A percentile compares a stretch with the other conserved stretches of the same genome.
These are phyloP conservation scores for Cryptoblepharus egeriae DNA, from an alignment of 2,797 vertebrate genomes.

Conservation along the genomic window DNA sequence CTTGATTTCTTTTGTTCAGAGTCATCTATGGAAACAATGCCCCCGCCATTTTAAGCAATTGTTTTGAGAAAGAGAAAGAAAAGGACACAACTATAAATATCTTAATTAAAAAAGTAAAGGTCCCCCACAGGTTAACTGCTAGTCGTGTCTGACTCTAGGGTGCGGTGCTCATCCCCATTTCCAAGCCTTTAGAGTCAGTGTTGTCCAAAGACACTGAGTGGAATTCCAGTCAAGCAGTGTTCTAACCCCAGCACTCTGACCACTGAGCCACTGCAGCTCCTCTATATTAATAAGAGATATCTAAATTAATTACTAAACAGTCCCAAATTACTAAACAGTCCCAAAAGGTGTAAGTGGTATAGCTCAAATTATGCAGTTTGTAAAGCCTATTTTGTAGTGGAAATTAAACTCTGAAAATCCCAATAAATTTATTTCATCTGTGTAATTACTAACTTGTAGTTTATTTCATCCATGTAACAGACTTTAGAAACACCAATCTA, in stretches of 20 bases:
- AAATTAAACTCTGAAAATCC: background rate
- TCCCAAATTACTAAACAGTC: background rate
- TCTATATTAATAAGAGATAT: no score
- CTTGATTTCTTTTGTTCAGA: conserved; percentile 56
- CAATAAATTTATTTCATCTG: background rate
- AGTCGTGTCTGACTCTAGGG: no score
- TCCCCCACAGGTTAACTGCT: no score
- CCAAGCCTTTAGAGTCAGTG: no score
- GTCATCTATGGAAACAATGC: conserved; percentile 69
- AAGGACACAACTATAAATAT: conserved; percentile 1
- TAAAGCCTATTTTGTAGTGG: background rate
- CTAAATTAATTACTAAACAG: no score
- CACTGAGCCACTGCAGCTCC: no score
- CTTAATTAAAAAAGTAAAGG: background rate
- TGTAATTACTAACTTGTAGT: background rate
- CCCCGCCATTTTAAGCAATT: background rate
- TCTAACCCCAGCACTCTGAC: no score
- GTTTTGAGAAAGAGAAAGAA: background rate
- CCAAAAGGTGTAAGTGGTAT: background rate
- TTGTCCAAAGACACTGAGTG: no score
- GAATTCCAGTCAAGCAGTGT: no score
- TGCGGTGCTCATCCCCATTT: no score
- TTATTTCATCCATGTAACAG: no score
- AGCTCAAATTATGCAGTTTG: background rate
- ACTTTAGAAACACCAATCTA: no score